Conservation (phyloP, 2,797 vertebrate genomes). For the Enteromius mattozi region DNA sequence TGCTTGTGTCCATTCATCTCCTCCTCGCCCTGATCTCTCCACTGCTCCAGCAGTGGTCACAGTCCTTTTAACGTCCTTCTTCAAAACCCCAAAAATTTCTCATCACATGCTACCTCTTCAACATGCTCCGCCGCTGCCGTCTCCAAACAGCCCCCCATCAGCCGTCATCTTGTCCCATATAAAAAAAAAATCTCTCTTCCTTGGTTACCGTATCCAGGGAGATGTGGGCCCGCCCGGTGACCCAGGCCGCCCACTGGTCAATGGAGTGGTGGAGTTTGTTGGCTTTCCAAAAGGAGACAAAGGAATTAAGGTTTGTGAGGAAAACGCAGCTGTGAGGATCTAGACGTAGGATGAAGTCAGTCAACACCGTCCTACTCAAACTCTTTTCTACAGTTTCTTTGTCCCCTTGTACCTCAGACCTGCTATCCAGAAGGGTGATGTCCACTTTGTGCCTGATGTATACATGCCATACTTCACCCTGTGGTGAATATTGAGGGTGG, state of each 20-base stretch:
- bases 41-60: slow-evolving; percentile 50
- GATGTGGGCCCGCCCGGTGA: slow-evolving; percentile 87
- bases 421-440: neutral
- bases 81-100: slow-evolving; percentile 19
- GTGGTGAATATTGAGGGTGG: slow-evolving; percentile 12
- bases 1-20: slow-evolving; percentile 37
- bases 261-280: slow-evolving; percentile 86
- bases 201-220: slow-evolving; percentile 80
- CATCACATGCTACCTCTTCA: slow-evolving; percentile 50
- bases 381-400: slow-evolving; percentile 33
- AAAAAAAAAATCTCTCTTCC: slow-evolving; percentile 70
- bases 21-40: slow-evolving; percentile 49
- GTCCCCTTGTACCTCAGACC: neutral
- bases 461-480: neutral
- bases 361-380: slow-evolving; percentile 17
- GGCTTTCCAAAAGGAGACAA: slow-evolving; percentile 89
- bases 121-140: slow-evolving; percentile 48
- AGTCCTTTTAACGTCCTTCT: slow-evolving; percentile 52
- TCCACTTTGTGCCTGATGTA: neutral
- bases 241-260: slow-evolving; percentile 85
- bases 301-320: slow-evolving; percentile 85
- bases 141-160: slow-evolving; percentile 46
- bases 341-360: slow-evolving; percentile 22
- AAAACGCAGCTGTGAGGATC: slow-evolving; percentile 40
- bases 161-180: slow-evolving; percentile 55